Evolutionary conservation across 2,888 invertebrate species (phyloP), one percentile per base, ranked within the genome.

Genomic region (Oxycera nigricornis): DNA sequence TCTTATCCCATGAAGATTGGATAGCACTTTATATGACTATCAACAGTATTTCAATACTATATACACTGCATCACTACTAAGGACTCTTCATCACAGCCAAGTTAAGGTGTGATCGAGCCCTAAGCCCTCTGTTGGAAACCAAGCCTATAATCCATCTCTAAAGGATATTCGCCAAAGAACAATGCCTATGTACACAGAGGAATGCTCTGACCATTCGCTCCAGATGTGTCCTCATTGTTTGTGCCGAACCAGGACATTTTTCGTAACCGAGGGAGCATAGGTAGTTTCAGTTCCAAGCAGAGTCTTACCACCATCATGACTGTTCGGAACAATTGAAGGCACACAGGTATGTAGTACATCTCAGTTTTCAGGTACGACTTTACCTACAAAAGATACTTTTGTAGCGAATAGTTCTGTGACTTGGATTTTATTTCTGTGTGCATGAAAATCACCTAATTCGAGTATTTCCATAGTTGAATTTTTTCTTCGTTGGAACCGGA

Each of bases 141-240:
- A n/a, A n/a, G n/a, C n/a, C n/a, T n/a, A n/a, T n/a, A n/a, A n/a
- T n/a, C n/a, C n/a, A n/a, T n/a, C n/a, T n/a, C n/a, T n/a, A n/a
- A n/a, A n/a, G n/a, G n/a, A n/a, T n/a, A n/a, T n/a, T n/a, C n/a
- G n/a, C n/a, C n/a, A n/a, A n/a, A n/a, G n/a, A n/a, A n/a, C n/a
- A n/a, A n/a, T n/a, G n/a, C n/a, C n/a, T n/a, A n/a, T n/a, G n/a
- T n/a, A n/a, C n/a, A n/a, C n/a, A n/a, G n/a, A n/a, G n/a, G n/a
- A n/a, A n/a, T n/a, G n/a, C n/a, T n/a, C n/a, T n/a, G 14, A n/a
- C 61, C 17, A 31, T 2, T 20, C 28, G 31, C 11, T 11, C 30
- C 61, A 61, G 61, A 28, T 61, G 61, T 61, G 28, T 61, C 31
- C 28, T 31, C 31, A 17, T 61, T 61, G 61, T 61, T 35, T 35